These are phyloP conservation scores for Erynnis tages DNA, from an alignment of 2,888 invertebrate species.

Conservation along the genomic window DNA sequence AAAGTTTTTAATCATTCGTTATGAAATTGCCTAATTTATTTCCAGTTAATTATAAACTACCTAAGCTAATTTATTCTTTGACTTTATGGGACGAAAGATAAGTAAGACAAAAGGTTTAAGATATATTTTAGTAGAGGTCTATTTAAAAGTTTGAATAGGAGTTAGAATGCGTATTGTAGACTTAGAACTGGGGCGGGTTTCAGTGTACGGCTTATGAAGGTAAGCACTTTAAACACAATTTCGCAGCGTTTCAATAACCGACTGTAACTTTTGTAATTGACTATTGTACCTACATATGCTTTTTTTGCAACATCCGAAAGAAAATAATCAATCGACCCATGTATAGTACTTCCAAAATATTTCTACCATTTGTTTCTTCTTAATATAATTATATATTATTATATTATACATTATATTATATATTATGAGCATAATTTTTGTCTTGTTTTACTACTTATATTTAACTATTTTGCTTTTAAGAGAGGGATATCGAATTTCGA, in stretches of 20 bases:
- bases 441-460: too few species aligned
- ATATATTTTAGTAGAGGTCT: slow-evolving; percentile 26
- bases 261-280: neutral
- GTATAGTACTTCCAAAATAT: too few species aligned
- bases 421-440: too few species aligned
- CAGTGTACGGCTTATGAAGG: neutral
- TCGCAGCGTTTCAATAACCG: neutral
- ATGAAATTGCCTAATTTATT: slow-evolving; percentile 39
- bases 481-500: too few species aligned
- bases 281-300: too few species aligned
- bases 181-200: neutral
- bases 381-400: too few species aligned
- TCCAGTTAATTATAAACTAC: slow-evolving; percentile 38
- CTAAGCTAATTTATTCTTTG: slow-evolving; percentile 36
- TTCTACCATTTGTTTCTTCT: too few species aligned
- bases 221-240: neutral
- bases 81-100: slow-evolving; percentile 29
- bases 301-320: too few species aligned
- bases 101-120: slow-evolving; percentile 31
- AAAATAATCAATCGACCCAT: too few species aligned
- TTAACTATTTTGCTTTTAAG: too few species aligned
- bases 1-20: slow-evolving; percentile 41
- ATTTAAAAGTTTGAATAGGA: slow-evolving; percentile 17
- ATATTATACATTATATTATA: too few species aligned
- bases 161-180: slow-evolving; percentile 18